Percentiles rank a stretch among this genome's conserved stretches.
Evolutionary conservation across 2,113 vertebrate genomes (phyloP).

Genomic region (Tonatia bakeri): DNA sequence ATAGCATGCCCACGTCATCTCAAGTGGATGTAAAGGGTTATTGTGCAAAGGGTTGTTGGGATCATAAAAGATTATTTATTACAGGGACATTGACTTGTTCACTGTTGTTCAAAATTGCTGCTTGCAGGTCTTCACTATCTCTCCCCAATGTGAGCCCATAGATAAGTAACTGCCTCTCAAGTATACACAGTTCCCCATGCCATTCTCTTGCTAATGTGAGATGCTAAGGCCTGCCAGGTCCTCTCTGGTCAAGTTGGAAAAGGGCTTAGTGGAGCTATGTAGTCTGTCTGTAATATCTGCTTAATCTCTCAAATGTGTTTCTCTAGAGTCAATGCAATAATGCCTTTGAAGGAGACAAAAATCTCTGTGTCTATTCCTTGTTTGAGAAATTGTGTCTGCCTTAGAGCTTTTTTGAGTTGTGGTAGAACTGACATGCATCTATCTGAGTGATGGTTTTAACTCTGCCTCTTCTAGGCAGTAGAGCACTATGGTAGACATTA

Average conservation of each 20-base stretch:
- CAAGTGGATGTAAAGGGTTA: neutral
- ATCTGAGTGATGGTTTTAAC: neutral
- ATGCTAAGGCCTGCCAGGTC: neutral
- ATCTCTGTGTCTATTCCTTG: neutral
- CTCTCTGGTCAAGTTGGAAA: neutral
- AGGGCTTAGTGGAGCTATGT: neutral
- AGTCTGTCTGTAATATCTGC: neutral
- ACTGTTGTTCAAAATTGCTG: neutral
- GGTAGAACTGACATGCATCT: neutral
- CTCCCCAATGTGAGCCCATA: neutral
- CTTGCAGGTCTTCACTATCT: neutral
- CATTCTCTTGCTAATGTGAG: neutral
- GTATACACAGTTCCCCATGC: neutral
- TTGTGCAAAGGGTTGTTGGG: neutral
- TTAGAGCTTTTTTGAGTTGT: neutral
- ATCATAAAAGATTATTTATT: neutral
- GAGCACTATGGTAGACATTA: neutral
- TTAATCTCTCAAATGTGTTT: neutral
- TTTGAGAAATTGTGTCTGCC: neutral
- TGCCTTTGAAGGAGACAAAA: neutral
- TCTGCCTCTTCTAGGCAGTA: neutral
- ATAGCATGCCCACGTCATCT: neutral
- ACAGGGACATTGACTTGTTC: neutral
- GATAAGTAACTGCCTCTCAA: neutral
- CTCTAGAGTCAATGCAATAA: neutral